Evolutionary conservation across 2,113 vertebrate species (phyloP), one percentile per base, ranked within the genome.

Genomic region (Uria aalge): DNA sequence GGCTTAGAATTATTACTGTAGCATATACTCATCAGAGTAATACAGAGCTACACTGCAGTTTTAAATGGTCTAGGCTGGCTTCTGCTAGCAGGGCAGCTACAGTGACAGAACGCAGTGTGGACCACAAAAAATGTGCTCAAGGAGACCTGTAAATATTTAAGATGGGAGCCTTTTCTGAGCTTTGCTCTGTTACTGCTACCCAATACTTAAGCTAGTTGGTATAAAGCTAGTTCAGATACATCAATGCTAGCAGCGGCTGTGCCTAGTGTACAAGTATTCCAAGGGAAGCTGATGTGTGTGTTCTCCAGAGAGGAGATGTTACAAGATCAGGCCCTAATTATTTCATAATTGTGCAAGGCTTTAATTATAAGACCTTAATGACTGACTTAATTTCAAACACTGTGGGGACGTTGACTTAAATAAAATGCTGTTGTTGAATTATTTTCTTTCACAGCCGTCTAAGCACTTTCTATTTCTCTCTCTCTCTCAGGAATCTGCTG

Each of bases 331-430:
- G 15, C 40, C 53, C 48, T 91, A 87, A 94, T 91, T 96, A 93
- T 93, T 94, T 95, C 91, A 48, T 90, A 94, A 79, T 88, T 94
- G 48, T 68, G 48, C 67, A 90, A 78, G 57, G 24, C 62, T 87
- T 94, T 95, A 91, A 86, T 95, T 89, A 68, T 76, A 95, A 78
- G 73, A 76, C 66, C 40, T 85, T 90, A 93, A 93, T 85, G 90
- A 68, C 52, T 68, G 53, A 30, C n/a, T 88, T 94, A 22, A 60
- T 78, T 87, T 93, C 60, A 92, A 87, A 84, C 81, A 64, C 73
- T 91, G 94, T 15, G 78, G 93, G 87, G 90, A 94, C 0, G 0
- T 32, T 38, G 57, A 76, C 77, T 96, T 95, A 90, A 95, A 73
- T 92, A 94, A 94, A 96, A 88, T 50, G 36, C 78, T 76, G 23